phyloP scores from a whole-genome alignment of 1,140 invertebrate genomes.

The Armadillidium nasatum region DNA sequence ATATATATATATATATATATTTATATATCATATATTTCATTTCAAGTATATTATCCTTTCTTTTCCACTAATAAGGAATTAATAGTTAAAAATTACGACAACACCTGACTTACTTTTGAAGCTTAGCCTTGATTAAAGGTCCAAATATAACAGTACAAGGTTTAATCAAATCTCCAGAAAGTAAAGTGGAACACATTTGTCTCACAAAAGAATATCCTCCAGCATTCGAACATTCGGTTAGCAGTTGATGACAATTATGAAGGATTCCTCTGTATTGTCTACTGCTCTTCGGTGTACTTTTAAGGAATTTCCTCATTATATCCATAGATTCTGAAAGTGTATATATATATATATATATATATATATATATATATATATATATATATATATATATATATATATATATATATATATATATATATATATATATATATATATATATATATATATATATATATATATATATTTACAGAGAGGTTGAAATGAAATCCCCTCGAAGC shows the following conservation, averaged over 20 bases:
- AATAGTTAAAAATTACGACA: no score
- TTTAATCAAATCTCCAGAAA: background rate
- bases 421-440: slow-evolving; percentile 6
- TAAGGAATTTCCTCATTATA: background rate
- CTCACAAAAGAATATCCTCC: background rate
- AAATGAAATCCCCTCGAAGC: no score
- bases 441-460: no score
- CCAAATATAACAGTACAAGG: background rate
- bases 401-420: slow-evolving; percentile 6
- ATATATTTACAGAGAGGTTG: no score
- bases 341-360: background rate
- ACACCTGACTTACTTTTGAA: background rate
- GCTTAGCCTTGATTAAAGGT: background rate
- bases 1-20: no score
- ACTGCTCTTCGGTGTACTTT: background rate
- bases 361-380: background rate
- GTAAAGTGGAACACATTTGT: background rate
- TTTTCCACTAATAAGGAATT: no score
- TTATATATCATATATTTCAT: no score
- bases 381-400: slow-evolving; percentile 6
- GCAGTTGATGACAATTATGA: background rate
- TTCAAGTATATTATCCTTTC: no score
- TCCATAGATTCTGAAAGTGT: background rate
- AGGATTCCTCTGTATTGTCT: background rate
- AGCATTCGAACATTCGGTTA: background rate